Conservation (phyloP, 2,113 vertebrate genomes). For the Petaurus breviceps region DNA sequence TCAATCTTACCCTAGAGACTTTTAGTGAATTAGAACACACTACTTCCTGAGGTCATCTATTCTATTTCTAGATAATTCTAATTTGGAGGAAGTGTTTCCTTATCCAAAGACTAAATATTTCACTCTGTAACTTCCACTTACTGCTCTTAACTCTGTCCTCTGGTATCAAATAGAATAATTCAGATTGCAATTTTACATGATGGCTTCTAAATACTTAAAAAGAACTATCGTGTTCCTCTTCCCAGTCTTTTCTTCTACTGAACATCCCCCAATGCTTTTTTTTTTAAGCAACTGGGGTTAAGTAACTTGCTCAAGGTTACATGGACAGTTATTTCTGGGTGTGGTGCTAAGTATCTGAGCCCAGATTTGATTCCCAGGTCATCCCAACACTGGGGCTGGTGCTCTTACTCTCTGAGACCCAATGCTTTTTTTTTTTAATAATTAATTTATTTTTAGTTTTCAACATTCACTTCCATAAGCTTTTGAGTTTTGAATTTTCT, state of each 20-base stretch:
- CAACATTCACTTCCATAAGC: no score
- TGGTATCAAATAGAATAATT: background rate
- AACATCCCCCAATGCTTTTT: background rate
- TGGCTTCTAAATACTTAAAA: background rate
- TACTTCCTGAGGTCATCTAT: background rate
- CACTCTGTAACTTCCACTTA: background rate
- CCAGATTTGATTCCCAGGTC: no score
- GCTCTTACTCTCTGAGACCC: no score
- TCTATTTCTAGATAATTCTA: background rate
- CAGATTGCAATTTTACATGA: background rate
- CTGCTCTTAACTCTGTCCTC: background rate
- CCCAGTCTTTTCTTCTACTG: background rate
- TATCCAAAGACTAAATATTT: background rate
- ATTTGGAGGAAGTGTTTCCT: background rate
- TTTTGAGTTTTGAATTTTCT: no score
- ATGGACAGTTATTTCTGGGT: no score
- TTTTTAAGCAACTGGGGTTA: no score
- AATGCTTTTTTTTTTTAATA: no score
- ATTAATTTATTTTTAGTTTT: no score
- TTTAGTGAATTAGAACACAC: background rate
- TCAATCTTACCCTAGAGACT: background rate
- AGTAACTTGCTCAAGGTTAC: no score
- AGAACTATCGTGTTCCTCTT: background rate
- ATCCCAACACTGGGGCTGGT: no score
- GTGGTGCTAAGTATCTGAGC: no score